Base-by-base conservation (phyloP, 1,140 invertebrate species). In the Temnothorax longispinosus region DNA sequence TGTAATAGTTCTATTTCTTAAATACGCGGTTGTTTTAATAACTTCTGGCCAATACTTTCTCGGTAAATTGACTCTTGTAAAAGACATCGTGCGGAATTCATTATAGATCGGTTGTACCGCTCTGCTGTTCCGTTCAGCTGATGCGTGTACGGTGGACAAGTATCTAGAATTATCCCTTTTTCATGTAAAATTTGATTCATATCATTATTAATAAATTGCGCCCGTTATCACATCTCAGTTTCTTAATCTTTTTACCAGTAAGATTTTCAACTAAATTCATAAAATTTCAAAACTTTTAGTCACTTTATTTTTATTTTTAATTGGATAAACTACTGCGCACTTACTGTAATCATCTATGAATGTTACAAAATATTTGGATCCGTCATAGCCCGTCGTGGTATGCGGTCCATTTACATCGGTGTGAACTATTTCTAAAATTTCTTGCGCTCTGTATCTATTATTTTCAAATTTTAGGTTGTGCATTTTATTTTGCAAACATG, bases 401-500 rank as follows among this genome's bases (percentile, higher is more conserved):
- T 78, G 75, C 0, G 64, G 78, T 0, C 71, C 86, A 81, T 84
- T 88, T 74, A 78, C 47, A 44, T 76, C 60, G 0, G 80, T 50
- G 13, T 85, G 78, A 0, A 74, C 38, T 4, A 88, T 27, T 2
- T 88, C 88, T 80, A 88, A 54, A 38, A 87, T 71, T 4, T 86
- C 27, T 27, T 27, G 27, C 27, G 27, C 87, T 18, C 13, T 47
- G 3, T 87, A 62, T 27, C 27, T 27, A 44, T 88, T 78, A 38
- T 90, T 88, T n/a, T 67, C 11, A 69, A 88, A 86, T 27, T 27
- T 27, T 27, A 3, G 67, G 41, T 88, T 88, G 1, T 54, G 38
- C 67, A 88, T 85, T 64, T 88, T 88, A 60, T 65, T 88, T 44
- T 86, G 15, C 10, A 85, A 72, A 2, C 65, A 85, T 0, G 6